Conservation (phyloP, 2,888 invertebrate genomes). For the Melipona bicolor region DNA sequence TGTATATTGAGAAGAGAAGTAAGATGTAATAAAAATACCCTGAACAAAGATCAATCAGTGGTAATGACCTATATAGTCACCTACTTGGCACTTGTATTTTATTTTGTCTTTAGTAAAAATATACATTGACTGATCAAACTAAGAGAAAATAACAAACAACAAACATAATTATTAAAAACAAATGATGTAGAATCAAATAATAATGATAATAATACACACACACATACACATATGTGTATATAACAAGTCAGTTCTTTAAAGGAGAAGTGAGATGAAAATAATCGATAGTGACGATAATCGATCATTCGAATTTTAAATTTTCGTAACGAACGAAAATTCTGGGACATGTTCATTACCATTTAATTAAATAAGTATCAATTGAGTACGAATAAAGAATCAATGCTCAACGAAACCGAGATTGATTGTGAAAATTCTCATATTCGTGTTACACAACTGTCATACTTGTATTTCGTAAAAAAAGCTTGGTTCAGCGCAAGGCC, state of each 20-base stretch:
- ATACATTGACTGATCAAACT: not conserved
- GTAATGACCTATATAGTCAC: slow-evolving; percentile 52
- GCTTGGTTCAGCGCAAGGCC: slow-evolving; percentile 32
- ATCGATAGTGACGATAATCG: not conserved
- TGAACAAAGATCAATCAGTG: slow-evolving; percentile 47
- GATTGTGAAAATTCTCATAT: slow-evolving; percentile 9
- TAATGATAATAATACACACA: not conserved
- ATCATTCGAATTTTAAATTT: slow-evolving; percentile 33
- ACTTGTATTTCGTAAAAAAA: slow-evolving; percentile 47
- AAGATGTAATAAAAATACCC: slow-evolving; percentile 67
- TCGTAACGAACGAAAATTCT: slow-evolving; percentile 8
- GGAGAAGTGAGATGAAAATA: slow-evolving; percentile 1
- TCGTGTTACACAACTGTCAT: slow-evolving; percentile 67
- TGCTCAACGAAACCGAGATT: slow-evolving; percentile 24
- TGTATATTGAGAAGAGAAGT: not conserved
- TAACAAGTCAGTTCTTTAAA: not conserved
- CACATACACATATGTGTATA: too few species aligned
- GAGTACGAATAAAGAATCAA: slow-evolving; percentile 45
- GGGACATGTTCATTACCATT: not conserved
- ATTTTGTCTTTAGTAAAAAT: not conserved
- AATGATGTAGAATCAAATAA: not conserved
- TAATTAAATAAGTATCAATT: slow-evolving; percentile 60
- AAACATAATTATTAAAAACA: not conserved
- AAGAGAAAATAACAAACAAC: not conserved
- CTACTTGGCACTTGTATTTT: slow-evolving; percentile 3